Percentiles rank a stretch among this genome's conserved stretches.
Evolutionary conservation across 2,797 vertebrate species (phyloP).

Genomic region (Coilia nasus): DNA sequence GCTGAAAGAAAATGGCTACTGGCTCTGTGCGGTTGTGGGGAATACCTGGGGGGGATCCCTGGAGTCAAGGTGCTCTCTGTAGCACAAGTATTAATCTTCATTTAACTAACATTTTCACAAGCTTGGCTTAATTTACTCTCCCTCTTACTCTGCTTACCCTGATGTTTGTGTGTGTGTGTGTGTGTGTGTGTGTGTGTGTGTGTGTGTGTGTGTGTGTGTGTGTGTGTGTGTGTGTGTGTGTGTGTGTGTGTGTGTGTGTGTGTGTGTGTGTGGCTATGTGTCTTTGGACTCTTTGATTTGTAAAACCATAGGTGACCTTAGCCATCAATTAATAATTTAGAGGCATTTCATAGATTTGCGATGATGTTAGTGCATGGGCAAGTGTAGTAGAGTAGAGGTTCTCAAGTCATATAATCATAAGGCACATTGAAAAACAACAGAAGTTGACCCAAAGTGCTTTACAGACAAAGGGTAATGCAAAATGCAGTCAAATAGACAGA

Average conservation of each 20-base stretch:
- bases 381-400: not conserved
- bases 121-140: not conserved
- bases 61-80: not conserved
- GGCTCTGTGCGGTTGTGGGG: not conserved
- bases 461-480: too few relatives aligned
- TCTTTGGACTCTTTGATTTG: not conserved
- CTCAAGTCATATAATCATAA: too few relatives aligned
- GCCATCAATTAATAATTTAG: not conserved
- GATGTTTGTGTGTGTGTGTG: conserved; percentile 9
- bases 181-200: too few relatives aligned
- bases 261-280: conserved; percentile 24
- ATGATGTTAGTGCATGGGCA: not conserved
- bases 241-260: not conserved
- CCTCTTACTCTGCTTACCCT: not conserved
- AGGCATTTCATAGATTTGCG: not conserved
- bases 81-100: not conserved
- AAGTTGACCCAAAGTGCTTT: too few relatives aligned
- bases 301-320: not conserved
- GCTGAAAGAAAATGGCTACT: not conserved
- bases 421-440: too few relatives aligned
- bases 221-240: conserved; percentile 4
- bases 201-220: too few relatives aligned
- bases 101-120: not conserved
- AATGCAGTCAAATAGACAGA: too few relatives aligned
- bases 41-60: too few relatives aligned